Base-by-base conservation (phyloP, 2,797 vertebrate species). In the Ara ararauna region DNA sequence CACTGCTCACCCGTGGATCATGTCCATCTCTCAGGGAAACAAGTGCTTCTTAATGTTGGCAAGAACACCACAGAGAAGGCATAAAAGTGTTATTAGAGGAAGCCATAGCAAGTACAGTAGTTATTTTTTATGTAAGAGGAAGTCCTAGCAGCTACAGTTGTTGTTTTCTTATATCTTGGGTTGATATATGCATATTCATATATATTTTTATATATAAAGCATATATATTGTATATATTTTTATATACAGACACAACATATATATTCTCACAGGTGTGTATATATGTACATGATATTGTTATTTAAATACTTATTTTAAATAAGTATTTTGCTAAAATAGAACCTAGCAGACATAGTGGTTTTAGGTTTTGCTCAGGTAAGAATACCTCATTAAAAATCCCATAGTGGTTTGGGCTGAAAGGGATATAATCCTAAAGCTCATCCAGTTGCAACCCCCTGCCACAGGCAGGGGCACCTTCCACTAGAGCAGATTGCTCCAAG, bases 101-200 rank as follows among this genome's bases (percentile, higher is more conserved):
- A 70, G 30, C 8, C 0, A 0, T 67, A 20, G 19, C 14, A 51
- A 15, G n/a, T 78, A 4, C 11, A 23, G 47, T 23, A 71, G 6
- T 38, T 8, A 1, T 11, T 56, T 68, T 44, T 36, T 23, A 5
- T 36, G 74, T 72, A 58, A 58, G 80, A 26, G 72, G 12, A 70
- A 60, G 10, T n/a, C 42, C 11, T 60, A 45, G 29, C 9, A 64
- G 7, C 27, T 64, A 21, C 21, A 24, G n/a, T 44, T 87, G 17
- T 30, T 21, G 1, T n/a, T 73, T 56, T 24, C 5, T 68, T 64
- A 4, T 75, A 1, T 16, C 7, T 45, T 71, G 15, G 9, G 32
- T n/a, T 61, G 21, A n/a, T 34, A 58, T 2, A 56, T 48, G 44
- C 44, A n/a, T n/a, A 56, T n/a, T 54, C 8, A 8, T 22, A 56